Evolutionary conservation across 2,888 invertebrate species (phyloP).

Genomic region (Erebia ligea): DNA sequence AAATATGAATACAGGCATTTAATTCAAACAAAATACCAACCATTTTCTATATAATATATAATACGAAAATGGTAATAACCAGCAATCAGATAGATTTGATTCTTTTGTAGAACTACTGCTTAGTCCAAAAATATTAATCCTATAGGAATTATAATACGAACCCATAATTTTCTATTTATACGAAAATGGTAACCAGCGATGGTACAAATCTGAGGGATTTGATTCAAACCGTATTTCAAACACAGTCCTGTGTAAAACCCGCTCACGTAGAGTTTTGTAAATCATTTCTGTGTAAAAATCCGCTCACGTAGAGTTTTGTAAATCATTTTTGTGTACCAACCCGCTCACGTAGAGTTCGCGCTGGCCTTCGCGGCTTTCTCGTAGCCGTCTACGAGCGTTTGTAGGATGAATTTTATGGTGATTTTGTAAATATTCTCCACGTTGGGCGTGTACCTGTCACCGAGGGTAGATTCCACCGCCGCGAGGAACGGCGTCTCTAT

Average conservation of each 20-base stretch:
- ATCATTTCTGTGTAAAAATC: not conserved
- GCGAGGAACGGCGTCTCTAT: slow-evolving; percentile 95
- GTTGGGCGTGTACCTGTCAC: slow-evolving; percentile 94
- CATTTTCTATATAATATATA: no score
- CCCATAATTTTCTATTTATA: not conserved
- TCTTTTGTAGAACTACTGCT: no score
- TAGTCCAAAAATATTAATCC: not conserved
- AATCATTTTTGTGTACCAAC: slow-evolving; percentile 6
- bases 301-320: slow-evolving; percentile 54
- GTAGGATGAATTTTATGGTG: slow-evolving; percentile 94
- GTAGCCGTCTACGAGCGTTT: slow-evolving; percentile 92
- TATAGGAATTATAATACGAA: no score
- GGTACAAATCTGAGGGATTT: slow-evolving; percentile 1
- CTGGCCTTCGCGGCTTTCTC: slow-evolving; percentile 73
- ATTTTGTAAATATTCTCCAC: slow-evolving; percentile 95
- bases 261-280: slow-evolving; percentile 54
- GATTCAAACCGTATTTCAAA: slow-evolving; percentile 11
- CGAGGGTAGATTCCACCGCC: slow-evolving; percentile 92
- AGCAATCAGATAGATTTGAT: no score
- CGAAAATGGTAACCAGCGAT: slow-evolving; percentile 17
- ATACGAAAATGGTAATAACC: no score
- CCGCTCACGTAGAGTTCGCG: slow-evolving; percentile 55
- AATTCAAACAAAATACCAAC: no score
- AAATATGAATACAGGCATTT: no score
- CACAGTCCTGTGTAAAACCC: not conserved